Base-by-base conservation (phyloP, 2,888 invertebrate species). In the Zonitis immaculata region DNA sequence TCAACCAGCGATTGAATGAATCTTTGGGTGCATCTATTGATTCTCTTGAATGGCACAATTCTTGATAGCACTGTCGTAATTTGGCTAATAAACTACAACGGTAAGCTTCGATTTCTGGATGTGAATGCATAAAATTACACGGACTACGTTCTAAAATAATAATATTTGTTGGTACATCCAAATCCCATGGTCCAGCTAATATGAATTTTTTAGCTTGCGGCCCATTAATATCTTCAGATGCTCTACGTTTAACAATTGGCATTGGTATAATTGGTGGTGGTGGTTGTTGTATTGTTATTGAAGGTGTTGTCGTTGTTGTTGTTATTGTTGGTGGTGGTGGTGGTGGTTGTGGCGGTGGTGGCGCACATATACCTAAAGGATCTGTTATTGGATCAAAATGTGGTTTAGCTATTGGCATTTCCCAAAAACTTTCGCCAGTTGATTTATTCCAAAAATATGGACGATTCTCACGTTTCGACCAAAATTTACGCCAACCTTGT, bases 371-470 rank as follows among this genome's bases (percentile, higher is more conserved):
- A 7, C 55, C 76, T 65, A 58, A 61, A 48, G 65, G 65, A 51
- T 65, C 64, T 3, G 94, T 93, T 45, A 94, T 84, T 1, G 92
- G 92, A 79, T 96, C 95, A 76, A 91, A 94, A 65, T 88, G 89
- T 54, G 85, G 82, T 70, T 87, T 87, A 8, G 85, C 76, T n/a
- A 86, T 82, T 11, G 95, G 95, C 83, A 94, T 85, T 74, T 97
- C 96, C 97, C 97, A 97, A 64, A 95, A 79, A n/a, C 95, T 95
- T 77, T 96, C 94, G 49, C 95, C 94, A 0, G 94, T 94, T 20
- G 90, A 77, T 78, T 95, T 95, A 74, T 97, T 97, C 91, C 95
- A 97, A 77, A 91, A 97, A 75, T 97, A 97, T 1, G 94, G 94
- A 25, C 96, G 81, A 72, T 91, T 94, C 76, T 97, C 96, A 49